Evolutionary conservation across 2,797 vertebrate species (phyloP), one percentile per base, ranked within the genome.

Genomic region (Chrysolophus pictus): DNA sequence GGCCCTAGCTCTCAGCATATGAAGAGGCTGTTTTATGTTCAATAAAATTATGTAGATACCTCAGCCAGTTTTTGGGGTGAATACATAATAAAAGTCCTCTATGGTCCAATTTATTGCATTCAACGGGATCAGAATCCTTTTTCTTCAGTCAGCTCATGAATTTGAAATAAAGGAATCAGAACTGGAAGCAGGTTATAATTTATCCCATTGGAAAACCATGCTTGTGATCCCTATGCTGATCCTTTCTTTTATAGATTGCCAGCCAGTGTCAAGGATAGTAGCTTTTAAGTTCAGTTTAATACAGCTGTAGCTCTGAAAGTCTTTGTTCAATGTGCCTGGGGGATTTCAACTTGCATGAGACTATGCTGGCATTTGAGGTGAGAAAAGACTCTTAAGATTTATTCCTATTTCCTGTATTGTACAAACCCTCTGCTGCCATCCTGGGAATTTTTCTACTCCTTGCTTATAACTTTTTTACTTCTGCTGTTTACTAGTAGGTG

Each of bases 251-350:
- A 51, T 41, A 70, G 11, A 28, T 60, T 49, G 6, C 21, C 73
- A 21, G 18, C n/a, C 87, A 68, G 19, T 73, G 78, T 65, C 60
- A 79, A 58, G 44, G 47, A 41, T 33, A 24, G 13, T 93, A 69
- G 26, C 69, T 93, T 94, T 92, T 62, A 85, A 84, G 31, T 85
- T 7, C 53, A 71, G 29, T 91, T 58, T 88, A 84, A 82, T 71
- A 39, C 68, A 93, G 53, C 33, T 84, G 77, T 53, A 91, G 47
- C 14, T 94, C 22, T 64, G 51, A 0, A 35, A 21, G 28, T 29
- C 90, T 91, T 86, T 81, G 5, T 76, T 85, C 42, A 8, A 5
- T 76, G 22, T 75, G 51, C 41, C 77, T 19, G 35, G 47, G 64
- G 80, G 28, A 70, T 76, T 90, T 94, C 56, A 81, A 79, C 31